Percentiles rank a stretch among this genome's conserved stretches.
These are phyloP conservation scores for Philonicus albiceps DNA, from an alignment of 2,888 invertebrate genomes.

Conservation along the genomic window DNA sequence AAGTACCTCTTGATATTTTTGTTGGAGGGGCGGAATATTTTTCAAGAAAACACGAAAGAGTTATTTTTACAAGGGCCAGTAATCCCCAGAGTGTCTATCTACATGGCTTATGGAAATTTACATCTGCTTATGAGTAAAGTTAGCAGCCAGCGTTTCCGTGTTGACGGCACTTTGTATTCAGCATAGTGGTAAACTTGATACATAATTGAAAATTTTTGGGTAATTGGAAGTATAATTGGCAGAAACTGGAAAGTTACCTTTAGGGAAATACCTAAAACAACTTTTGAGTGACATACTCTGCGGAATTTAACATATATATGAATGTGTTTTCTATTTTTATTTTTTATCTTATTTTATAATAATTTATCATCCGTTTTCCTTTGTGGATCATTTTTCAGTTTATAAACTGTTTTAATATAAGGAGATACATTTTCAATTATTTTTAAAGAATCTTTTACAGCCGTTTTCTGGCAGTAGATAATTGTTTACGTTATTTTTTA, in stretches of 20 bases:
- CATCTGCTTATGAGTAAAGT: background rate
- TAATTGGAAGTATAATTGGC: background rate
- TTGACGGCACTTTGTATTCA: background rate
- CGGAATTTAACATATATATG: no score
- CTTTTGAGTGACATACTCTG: background rate
- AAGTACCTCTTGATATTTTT: background rate
- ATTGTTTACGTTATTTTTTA: background rate
- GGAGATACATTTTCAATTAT: background rate
- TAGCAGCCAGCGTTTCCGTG: background rate
- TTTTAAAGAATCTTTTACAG: background rate
- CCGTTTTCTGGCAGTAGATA: background rate
- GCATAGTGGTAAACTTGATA: background rate
- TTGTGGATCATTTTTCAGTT: background rate
- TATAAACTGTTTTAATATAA: background rate
- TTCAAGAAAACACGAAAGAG: background rate
- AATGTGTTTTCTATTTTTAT: no score
- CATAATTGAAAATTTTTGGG: background rate
- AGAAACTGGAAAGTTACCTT: background rate
- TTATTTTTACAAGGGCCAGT: background rate
- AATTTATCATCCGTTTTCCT: background rate
- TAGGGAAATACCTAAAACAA: background rate
- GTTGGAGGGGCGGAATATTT: background rate
- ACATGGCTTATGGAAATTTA: background rate
- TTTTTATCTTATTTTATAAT: background rate
- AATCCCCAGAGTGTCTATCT: background rate